These are phyloP conservation scores for Catharus minimus DNA, from an alignment of 2,113 vertebrate genomes.

Conservation along the genomic window DNA sequence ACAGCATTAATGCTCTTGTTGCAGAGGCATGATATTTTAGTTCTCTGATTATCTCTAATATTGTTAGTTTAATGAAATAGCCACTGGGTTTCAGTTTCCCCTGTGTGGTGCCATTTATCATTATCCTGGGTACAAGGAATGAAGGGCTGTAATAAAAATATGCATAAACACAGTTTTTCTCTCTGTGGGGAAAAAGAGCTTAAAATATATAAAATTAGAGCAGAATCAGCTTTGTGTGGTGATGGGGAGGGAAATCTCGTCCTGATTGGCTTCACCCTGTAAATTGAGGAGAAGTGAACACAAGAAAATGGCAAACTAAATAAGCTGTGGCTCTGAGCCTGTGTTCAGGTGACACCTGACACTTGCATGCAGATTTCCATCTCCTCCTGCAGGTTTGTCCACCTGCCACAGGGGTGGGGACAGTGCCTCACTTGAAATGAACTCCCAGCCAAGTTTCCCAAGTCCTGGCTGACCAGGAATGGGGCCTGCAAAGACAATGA, in stretches of 20 bases:
- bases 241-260: background rate
- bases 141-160: background rate
- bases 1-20: background rate
- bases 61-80: background rate
- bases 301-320: background rate
- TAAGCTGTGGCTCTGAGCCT: accelerated
- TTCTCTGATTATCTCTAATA: constrained; percentile 1
- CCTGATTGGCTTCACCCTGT: background rate
- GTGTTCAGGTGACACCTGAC: accelerated
- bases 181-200: background rate
- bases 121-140: background rate
- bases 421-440: background rate
- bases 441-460: background rate
- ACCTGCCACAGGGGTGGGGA: accelerated
- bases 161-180: background rate
- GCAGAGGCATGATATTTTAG: background rate
- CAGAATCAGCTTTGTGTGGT: background rate
- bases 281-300: background rate
- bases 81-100: background rate
- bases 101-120: background rate
- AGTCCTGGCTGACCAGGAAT: background rate
- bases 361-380: background rate
- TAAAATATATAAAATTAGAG: background rate
- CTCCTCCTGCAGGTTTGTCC: background rate
- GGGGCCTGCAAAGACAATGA: background rate